These are phyloP conservation scores for Atrina japonica DNA, from an alignment of 2,888 invertebrate genomes.

Conservation along the genomic window DNA sequence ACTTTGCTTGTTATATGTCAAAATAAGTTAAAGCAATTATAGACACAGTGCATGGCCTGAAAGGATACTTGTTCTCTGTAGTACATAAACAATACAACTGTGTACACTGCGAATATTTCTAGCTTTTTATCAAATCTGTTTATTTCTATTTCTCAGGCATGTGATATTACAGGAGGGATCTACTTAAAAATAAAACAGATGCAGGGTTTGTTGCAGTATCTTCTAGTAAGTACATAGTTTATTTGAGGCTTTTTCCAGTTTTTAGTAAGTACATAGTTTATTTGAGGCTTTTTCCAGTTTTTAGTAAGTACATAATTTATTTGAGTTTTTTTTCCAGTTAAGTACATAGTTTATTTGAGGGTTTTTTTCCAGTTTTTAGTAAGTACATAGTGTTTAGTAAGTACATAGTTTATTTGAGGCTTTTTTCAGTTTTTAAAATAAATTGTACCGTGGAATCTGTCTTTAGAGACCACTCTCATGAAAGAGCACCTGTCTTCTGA, in stretches of 20 bases:
- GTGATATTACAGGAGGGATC: slow-evolving; percentile 96
- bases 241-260: slow-evolving; percentile 83
- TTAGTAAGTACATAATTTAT: slow-evolving; percentile 88
- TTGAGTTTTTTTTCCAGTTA: neutral
- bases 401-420: slow-evolving; percentile 48
- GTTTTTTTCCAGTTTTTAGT: too few species aligned
- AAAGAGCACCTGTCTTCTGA: too few species aligned
- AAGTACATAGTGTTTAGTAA: slow-evolving; percentile 92
- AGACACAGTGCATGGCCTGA: too few species aligned
- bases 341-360: neutral
- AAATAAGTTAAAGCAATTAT: too few species aligned
- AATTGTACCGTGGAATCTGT: too few species aligned
- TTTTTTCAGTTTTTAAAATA: slow-evolving; percentile 91
- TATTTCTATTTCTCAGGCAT: slow-evolving; percentile 84
- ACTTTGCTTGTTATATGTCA: too few species aligned
- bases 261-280: slow-evolving; percentile 84
- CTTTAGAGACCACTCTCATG: too few species aligned
- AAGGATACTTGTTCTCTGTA: too few species aligned
- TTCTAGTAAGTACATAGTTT: slow-evolving; percentile 85
- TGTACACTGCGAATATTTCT: too few species aligned
- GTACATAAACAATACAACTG: too few species aligned
- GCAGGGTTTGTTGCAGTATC: slow-evolving; percentile 92
- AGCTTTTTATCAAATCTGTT: too few species aligned
- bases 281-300: slow-evolving; percentile 83
- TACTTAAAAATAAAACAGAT: slow-evolving; percentile 93